Conservation (phyloP, 2,113 vertebrate genomes). For the Daubentonia madagascariensis region DNA sequence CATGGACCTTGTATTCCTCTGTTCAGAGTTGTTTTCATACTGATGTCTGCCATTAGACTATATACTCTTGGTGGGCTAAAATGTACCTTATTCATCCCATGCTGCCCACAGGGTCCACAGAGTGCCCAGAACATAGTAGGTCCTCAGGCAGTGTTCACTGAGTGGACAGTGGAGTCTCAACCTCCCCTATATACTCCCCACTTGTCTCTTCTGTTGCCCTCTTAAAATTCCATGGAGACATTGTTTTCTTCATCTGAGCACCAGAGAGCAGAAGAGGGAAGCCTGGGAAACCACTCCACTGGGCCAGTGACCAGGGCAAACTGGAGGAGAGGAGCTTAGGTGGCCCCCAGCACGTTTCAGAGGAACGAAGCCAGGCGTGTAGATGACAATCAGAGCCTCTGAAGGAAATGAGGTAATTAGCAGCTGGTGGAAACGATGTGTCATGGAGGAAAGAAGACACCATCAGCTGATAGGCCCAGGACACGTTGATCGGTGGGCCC, state of each 20-base stretch:
- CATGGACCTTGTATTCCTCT: not conserved
- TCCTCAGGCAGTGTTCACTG: not conserved
- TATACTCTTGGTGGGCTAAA: not conserved
- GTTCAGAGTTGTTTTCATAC: not conserved
- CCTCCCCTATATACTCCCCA: not conserved
- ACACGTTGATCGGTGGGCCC: not conserved
- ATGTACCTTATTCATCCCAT: not conserved
- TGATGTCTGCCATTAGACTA: not conserved
- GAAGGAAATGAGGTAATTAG: conserved; percentile 59
- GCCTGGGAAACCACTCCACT: not conserved
- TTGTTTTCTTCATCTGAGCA: not conserved
- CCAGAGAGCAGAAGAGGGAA: not conserved
- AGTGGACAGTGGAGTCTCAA: not conserved
- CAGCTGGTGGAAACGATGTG: conserved; percentile 46
- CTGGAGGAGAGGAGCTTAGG: not conserved
- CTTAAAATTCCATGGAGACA: not conserved
- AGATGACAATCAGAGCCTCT: conserved; percentile 52
- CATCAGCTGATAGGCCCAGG: conserved; percentile 11
- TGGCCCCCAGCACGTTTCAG: conserved; percentile 39
- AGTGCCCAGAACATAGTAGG: not conserved
- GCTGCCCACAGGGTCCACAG: not conserved
- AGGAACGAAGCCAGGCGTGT: not conserved
- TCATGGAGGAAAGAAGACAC: conserved; percentile 51
- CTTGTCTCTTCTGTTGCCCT: not conserved
- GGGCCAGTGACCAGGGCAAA: not conserved